Conservation (phyloP, 1,140 invertebrate species). For the Nasonia giraulti region DNA sequence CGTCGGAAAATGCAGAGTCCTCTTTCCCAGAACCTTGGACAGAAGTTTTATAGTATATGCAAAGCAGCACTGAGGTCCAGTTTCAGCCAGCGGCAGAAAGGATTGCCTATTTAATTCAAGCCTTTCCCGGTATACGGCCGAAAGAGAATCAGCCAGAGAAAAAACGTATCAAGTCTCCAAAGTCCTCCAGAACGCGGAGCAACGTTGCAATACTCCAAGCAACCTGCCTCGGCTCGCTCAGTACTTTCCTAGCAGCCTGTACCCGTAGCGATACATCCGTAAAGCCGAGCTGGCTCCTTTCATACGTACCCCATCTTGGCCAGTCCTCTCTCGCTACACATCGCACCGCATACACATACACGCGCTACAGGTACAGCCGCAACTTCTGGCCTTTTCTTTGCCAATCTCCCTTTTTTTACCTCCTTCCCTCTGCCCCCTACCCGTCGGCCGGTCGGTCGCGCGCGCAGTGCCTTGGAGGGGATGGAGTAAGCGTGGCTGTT, state of each 20-base stretch:
- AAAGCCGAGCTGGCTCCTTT: slow-evolving; percentile 40
- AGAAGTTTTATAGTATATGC: too few relatives aligned
- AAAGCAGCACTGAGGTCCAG: too few relatives aligned
- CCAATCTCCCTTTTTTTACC: slow-evolving; percentile 43
- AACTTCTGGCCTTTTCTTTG: slow-evolving; percentile 21
- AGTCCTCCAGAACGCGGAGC: neutral
- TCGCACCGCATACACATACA: neutral
- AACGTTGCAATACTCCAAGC: neutral
- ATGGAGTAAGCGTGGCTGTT: slow-evolving; percentile 60
- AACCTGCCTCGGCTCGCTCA: neutral
- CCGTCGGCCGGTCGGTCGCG: neutral
- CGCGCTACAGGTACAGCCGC: neutral
- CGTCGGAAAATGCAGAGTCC: too few relatives aligned
- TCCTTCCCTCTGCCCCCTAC: slow-evolving; percentile 21
- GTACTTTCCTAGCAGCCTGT: slow-evolving; percentile 23
- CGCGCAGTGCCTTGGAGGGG: slow-evolving; percentile 46
- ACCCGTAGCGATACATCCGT: slow-evolving; percentile 14
- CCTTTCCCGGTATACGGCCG: too few relatives aligned
- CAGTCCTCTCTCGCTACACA: neutral
- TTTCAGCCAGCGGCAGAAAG: too few relatives aligned
- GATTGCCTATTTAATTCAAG: too few relatives aligned
- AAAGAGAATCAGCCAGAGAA: too few relatives aligned
- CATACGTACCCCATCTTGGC: slow-evolving; percentile 24
- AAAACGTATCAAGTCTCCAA: neutral
- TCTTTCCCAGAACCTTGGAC: too few relatives aligned